A percentile compares a stretch with the other conserved stretches of the same genome.
Evolutionary conservation across 35 echinoderm and acorn worm genomes (phyloP).

Genomic region (Heliocidaris erythrogramma): DNA sequence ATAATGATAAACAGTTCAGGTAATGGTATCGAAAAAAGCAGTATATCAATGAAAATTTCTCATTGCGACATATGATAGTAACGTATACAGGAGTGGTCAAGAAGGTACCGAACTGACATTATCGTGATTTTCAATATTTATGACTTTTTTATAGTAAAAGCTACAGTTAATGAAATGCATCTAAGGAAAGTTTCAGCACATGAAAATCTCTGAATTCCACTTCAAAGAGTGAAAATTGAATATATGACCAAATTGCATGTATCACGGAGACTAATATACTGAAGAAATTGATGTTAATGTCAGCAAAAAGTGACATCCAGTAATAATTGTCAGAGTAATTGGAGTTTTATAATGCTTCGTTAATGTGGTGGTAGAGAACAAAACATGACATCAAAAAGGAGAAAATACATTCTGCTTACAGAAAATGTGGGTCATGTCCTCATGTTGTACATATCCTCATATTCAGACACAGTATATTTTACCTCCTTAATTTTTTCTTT

Average conservation of each 20-base stretch:
- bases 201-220: not conserved
- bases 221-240: too few relatives aligned
- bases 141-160: not conserved
- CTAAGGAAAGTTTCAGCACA: not conserved
- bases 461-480: not conserved
- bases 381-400: not conserved
- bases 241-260: too few relatives aligned
- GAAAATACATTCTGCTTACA: not conserved
- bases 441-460: not conserved
- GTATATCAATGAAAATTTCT: too few relatives aligned
- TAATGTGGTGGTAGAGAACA: not conserved
- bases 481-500: not conserved
- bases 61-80: not conserved
- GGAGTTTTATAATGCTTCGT: not conserved
- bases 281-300: too few relatives aligned
- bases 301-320: not conserved
- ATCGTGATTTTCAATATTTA: not conserved
- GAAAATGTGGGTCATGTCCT: not conserved
- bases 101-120: not conserved
- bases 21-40: too few relatives aligned
- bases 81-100: not conserved
- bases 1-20: too few relatives aligned
- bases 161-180: not conserved
- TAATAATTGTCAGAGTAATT: not conserved
- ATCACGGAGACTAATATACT: too few relatives aligned